Percentiles rank a stretch among this genome's conserved stretches.
Evolutionary conservation across 2,113 vertebrate species (phyloP).

Genomic region (Dipodomys merriami): DNA sequence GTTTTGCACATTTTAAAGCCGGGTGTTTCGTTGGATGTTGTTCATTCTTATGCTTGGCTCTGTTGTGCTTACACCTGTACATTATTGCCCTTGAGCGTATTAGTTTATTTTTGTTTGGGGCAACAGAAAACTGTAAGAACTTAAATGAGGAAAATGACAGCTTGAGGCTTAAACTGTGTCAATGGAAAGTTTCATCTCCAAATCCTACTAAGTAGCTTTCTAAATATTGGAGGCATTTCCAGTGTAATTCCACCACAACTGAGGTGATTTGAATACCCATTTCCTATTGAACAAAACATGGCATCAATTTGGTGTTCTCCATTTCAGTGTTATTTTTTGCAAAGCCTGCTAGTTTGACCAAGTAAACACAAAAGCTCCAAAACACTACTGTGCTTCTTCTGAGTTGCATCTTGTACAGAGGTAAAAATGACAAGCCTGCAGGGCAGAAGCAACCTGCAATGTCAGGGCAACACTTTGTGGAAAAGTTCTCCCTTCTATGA

Average conservation of each 20-base stretch:
- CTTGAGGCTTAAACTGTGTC: not conserved
- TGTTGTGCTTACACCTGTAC: not conserved
- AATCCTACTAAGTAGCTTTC: not conserved
- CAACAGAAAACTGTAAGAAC: not conserved
- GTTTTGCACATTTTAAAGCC: not conserved
- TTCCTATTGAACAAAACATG: not conserved
- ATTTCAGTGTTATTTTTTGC: not conserved
- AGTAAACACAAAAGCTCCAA: not conserved
- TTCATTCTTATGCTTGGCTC: not conserved
- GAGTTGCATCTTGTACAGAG: not conserved
- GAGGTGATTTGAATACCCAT: not conserved
- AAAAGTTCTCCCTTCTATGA: not conserved
- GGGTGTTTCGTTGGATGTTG: not conserved
- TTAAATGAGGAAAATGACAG: not conserved
- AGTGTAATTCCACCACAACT: not conserved
- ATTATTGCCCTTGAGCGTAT: not conserved
- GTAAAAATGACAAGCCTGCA: not conserved
- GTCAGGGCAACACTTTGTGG: not conserved
- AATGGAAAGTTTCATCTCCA: not conserved
- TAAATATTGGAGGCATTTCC: not conserved
- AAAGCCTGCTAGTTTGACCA: not conserved
- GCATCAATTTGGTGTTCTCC: not conserved
- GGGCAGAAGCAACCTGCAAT: not conserved
- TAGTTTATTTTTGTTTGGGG: not conserved
- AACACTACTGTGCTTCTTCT: not conserved